phyloP scores from a whole-genome alignment of 2,888 invertebrate species.

The Uloborus plumipes region DNA sequence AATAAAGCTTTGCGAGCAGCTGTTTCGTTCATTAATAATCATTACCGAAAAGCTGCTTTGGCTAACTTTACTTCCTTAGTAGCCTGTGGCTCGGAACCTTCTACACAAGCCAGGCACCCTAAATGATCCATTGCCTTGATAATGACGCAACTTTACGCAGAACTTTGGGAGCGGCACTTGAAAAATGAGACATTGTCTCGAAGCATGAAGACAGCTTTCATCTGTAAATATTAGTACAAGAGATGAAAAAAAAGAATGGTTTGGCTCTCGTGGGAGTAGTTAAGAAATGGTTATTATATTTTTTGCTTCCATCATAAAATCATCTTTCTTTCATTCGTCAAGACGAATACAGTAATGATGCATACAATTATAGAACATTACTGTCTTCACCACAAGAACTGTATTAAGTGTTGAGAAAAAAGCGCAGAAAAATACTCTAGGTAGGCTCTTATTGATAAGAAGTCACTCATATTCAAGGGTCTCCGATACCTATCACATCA shows the following conservation, averaged over 20 bases:
- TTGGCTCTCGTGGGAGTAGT: conserved; percentile 32
- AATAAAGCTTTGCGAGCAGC: conserved; percentile 61
- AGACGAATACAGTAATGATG: no score
- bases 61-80: conserved; percentile 54
- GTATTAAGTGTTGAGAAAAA: no score
- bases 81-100: conserved; percentile 57
- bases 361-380: no score
- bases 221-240: conserved; percentile 53
- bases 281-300: not conserved
- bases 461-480: no score
- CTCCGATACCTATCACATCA: no score
- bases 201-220: conserved; percentile 38
- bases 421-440: no score
- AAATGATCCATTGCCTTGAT: conserved; percentile 58
- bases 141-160: conserved; percentile 56
- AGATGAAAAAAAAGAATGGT: conserved; percentile 16
- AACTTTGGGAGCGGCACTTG: conserved; percentile 59
- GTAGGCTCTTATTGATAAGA: no score
- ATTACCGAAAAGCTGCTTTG: conserved; percentile 57
- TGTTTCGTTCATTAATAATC: conserved; percentile 62
- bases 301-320: no score
- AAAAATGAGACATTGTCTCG: conserved; percentile 59
- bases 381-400: no score
- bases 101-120: conserved; percentile 35
- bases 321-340: no score